Base-by-base conservation (phyloP, 2,797 vertebrate species). In the Scomberomorus guttatus region DNA sequence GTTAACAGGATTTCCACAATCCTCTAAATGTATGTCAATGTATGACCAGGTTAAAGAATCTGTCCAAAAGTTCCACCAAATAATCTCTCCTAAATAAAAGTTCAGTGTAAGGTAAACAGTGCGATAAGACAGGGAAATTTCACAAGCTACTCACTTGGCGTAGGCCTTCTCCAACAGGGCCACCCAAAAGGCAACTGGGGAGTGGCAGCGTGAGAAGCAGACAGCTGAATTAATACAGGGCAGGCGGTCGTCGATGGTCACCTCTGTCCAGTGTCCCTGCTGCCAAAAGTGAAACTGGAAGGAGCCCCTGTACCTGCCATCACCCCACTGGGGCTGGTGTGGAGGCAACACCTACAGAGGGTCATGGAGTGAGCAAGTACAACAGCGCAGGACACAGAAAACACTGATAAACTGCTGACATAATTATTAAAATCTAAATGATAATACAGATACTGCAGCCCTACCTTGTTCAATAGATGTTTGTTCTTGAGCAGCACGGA, bases 161-260 rank as follows among this genome's bases (percentile, higher is more conserved):
- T 98, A 99, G 24, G 96, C 98, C 88, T 99, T 99, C 91, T 99
- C 98, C 93, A 99, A 76, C 0, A 99, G 89, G 0, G 98, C 96
- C n/a, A 99, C 96, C 98, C 98, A 99, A 89, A 99, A 99, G 25
- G 96, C 96, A 65, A 92, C 90, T 57, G 97, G 95, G 17, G 93
- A 95, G 78, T 96, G 96, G 89, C 98, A 99, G 46, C 95, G 95
- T 67, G 98, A 99, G 91, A 99, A 99, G 91, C 98, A 99, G 63
- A 97, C 97, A 75, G 94, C 91, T 52, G 94, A 95, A 25, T 95
- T 94, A 11, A 98, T 89, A 75, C 98, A 99, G 54, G 98, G 98
- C 77, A 99, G 93, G 0, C 95, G 95, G 86, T 99, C 98, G 0
- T 99, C 98, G 0, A 98, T 87, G 25, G 93, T 95, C 77, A 99